Base-by-base conservation (phyloP, 2,888 invertebrate species). In the Cabera pusaria region DNA sequence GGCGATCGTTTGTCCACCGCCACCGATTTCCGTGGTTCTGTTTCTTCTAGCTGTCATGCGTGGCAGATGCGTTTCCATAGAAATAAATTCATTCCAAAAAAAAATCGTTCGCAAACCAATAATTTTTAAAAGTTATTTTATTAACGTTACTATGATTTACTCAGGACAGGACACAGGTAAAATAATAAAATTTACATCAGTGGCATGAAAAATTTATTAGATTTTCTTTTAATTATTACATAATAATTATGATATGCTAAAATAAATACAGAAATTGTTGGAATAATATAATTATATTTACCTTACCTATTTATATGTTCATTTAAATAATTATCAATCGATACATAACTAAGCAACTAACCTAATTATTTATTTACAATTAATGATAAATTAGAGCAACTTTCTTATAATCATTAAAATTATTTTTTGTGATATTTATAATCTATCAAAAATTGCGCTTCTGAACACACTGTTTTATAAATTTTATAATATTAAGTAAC, bases 171-270 rank as follows among this genome's bases (percentile, higher is more conserved):
- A n/a, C n/a, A n/a, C n/a, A n/a, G n/a, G n/a, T n/a, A n/a, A n/a
- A n/a, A n/a, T n/a, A n/a, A n/a, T n/a, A 44, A 62, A 61, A 64
- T 58, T 48, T 43, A 51, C 44, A 35, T 82, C 82, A 82, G 85
- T 86, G 83, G 81, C 85, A 77, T 88, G 86, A 86, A 86, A 88
- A 84, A 49, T 86, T 85, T 85, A 86, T 84, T 84, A 78, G 69
- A 79, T 82, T 81, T 81, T 77, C 74, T 75, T 83, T 85, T 80
- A 80, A 83, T 86, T 84, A 85, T 80, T n/a, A n/a, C n/a, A n/a
- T n/a, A n/a, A 86, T 77, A 73, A 59, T 59, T 70, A 78, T 66
- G 62, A 73, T 85, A 85, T 79, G 75, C 81, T 88, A 87, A 84
- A 88, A 88, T 88, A 88, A 88, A 87, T 88, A 88, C 86, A 86